Base-by-base conservation (phyloP, 1,140 invertebrate species). In the Charaxes varanes region DNA sequence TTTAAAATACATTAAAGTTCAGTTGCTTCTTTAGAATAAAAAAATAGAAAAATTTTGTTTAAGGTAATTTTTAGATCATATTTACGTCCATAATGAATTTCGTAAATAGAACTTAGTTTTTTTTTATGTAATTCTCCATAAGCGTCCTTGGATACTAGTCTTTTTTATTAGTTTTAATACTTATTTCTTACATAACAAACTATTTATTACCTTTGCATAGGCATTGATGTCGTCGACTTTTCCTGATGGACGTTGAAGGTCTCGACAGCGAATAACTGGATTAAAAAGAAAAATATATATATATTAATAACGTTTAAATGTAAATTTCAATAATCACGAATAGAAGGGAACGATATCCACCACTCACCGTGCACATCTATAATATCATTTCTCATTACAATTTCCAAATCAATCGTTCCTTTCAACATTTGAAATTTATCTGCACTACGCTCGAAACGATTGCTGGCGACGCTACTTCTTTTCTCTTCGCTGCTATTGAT, bases 351-450 rank as follows among this genome's bases (percentile, higher is more conserved):
- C 57, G 76, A 83, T 79, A 83, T 68, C 76, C 73, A 79, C 76
- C 74, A 83, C 79, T 83, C 79, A 83, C 79, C 79, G 79, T 83
- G 79, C 31, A 83, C 79, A 55, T 83, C 79, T 47, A 83, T 78
- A 3, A 79, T 53, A 19, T 78, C 60, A 56, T 83, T 70, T 34
- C 49, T 69, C 1, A 67, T 80, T 6, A 62, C 44, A 3, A 83
- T 71, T 64, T 83, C 72, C 38, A 83, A 51, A 58, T 83, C 76
- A 45, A 83, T 83, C 0, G 79, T 79, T 16, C 68, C 76, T 61
- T 83, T 83, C 3, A 66, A 38, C 6, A 61, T 41, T 40, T 72
- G 65, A 33, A 70, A 71, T 32, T 69, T 31, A 30, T 80, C 72
- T 5, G 43, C 50, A 30, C 76, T 79, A 27, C 61, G 44, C 13